phyloP scores from a whole-genome alignment of 92 coral and sea anemone genomes.

The Porites rus region DNA sequence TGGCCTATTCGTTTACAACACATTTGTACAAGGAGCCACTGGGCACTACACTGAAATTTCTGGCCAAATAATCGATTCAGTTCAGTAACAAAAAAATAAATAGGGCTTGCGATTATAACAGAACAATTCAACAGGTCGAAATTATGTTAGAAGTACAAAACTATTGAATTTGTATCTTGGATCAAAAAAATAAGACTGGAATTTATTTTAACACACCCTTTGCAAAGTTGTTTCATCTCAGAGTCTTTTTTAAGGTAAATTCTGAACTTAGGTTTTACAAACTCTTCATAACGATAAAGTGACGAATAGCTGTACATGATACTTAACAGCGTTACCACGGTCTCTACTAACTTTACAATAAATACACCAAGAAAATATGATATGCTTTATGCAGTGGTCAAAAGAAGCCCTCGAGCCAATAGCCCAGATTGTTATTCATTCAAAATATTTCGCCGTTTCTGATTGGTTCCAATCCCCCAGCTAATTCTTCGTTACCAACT shows the following conservation, averaged over 20 bases:
- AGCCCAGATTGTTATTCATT: too few relatives aligned
- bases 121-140: not conserved
- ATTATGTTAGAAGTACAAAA: conserved; percentile 30
- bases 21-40: too few relatives aligned
- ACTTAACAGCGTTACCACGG: conserved; percentile 1
- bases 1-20: too few relatives aligned
- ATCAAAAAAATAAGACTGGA: conserved; percentile 41
- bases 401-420: too few relatives aligned
- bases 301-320: not conserved
- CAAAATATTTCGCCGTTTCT: too few relatives aligned
- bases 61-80: too few relatives aligned
- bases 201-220: conserved; percentile 25
- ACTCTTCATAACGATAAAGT: conserved; percentile 6
- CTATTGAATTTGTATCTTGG: conserved; percentile 31
- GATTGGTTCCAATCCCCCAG: too few relatives aligned
- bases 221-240: conserved; percentile 14
- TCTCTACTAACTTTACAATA: conserved; percentile 24
- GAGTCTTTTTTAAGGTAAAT: not conserved
- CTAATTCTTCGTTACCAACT: too few relatives aligned
- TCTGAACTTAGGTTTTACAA: conserved; percentile 16
- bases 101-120: not conserved
- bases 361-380: conserved; percentile 9
- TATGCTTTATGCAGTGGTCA: not conserved
- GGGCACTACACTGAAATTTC: too few relatives aligned
- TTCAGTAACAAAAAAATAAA: too few relatives aligned